Conservation (phyloP, 2,797 vertebrate species). For the Rhinoraja longicauda region DNA sequence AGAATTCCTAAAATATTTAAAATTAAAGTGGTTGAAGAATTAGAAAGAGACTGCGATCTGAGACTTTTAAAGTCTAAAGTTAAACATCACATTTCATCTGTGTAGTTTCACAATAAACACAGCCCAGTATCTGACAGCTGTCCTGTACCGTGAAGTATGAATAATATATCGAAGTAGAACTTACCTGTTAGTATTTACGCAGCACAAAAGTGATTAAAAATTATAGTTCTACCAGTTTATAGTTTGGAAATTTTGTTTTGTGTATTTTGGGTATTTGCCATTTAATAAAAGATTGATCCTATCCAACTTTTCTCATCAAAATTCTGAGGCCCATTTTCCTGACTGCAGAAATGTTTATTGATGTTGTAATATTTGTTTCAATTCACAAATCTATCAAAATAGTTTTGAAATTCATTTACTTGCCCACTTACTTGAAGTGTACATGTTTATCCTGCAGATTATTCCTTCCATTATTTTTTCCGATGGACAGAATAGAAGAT, state of each 20-base stretch:
- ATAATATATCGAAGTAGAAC: constrained; percentile 13
- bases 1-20: constrained; percentile 68
- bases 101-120: constrained; percentile 24
- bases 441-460: background rate
- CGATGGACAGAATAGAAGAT: background rate
- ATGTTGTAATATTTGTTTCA: background rate
- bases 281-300: background rate
- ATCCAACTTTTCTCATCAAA: background rate
- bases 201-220: background rate
- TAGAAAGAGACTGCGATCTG: background rate
- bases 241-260: constrained; percentile 18
- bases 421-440: background rate
- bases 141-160: background rate
- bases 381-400: background rate
- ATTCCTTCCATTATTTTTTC: background rate
- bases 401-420: background rate
- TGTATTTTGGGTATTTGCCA: background rate
- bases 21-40: constrained; percentile 41
- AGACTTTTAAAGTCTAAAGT: background rate
- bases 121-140: background rate
- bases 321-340: background rate
- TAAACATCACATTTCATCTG: background rate
- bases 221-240: background rate
- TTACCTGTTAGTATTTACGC: background rate
- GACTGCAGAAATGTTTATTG: background rate